A percentile compares a stretch with the other conserved stretches of the same genome.
Evolutionary conservation across 1,140 invertebrate genomes (phyloP).

Genomic region (Sminthurinus signatus): DNA sequence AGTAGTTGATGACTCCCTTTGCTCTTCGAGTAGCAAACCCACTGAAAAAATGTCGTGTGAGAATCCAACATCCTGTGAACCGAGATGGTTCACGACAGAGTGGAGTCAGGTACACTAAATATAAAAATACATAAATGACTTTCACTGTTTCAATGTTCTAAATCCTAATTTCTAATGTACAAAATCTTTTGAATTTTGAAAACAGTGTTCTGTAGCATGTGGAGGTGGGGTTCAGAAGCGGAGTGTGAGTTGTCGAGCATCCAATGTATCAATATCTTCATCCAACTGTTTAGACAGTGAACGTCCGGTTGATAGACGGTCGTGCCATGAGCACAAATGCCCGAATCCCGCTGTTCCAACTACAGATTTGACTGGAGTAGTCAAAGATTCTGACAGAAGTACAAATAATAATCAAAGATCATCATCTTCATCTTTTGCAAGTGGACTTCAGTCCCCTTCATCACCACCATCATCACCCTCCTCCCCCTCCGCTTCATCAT

Average conservation of each 20-base stretch:
- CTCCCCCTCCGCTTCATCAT: background rate
- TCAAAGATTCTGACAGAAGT: conserved; percentile 21
- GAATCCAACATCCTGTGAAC: conserved; percentile 42
- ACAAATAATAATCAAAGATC: background rate
- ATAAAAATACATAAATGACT: too few relatives aligned
- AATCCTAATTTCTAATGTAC: too few relatives aligned
- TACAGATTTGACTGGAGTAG: conserved; percentile 27
- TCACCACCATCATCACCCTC: conserved; percentile 12
- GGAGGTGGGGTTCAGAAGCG: conserved; percentile 57
- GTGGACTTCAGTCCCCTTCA: background rate
- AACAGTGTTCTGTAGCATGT: conserved; percentile 58
- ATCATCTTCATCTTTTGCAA: conserved; percentile 8
- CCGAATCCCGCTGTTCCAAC: conserved; percentile 8
- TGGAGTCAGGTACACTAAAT: conserved; percentile 45
- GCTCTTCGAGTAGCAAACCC: conserved; percentile 42
- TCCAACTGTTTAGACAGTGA: conserved; percentile 52
- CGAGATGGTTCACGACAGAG: conserved; percentile 44
- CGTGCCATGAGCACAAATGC: conserved; percentile 58
- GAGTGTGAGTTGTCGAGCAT: conserved; percentile 51
- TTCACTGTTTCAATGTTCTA: too few relatives aligned
- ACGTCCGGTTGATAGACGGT: conserved; percentile 52
- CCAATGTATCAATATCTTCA: conserved; percentile 50
- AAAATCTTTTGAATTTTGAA: too few relatives aligned
- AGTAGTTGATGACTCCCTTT: conserved; percentile 44
- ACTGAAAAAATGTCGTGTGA: conserved; percentile 43